A percentile compares a stretch with the other conserved stretches of the same genome.
Conservation (phyloP, 1,140 invertebrate genomes). For the Latrodectus geometricus region DNA sequence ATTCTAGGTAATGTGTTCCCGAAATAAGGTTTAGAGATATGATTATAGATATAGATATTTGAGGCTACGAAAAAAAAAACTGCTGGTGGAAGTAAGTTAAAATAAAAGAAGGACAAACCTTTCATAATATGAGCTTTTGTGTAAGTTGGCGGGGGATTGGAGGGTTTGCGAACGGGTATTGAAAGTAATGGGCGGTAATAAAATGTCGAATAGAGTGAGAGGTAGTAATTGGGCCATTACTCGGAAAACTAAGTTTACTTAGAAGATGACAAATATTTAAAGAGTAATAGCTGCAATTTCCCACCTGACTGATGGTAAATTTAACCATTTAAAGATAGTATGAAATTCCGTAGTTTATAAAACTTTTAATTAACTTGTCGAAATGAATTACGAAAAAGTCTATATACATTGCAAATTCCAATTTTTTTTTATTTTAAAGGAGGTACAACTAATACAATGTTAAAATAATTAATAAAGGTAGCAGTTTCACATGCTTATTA, state of each 20-base stretch:
- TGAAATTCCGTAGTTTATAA: no score
- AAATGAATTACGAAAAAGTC: no score
- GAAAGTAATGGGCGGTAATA: slow-evolving; percentile 43
- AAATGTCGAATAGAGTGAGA: slow-evolving; percentile 35
- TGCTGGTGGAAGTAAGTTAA: neutral
- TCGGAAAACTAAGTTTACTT: neutral
- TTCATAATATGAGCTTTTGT: neutral
- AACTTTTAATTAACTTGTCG: no score
- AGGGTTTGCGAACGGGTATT: neutral
- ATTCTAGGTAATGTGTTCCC: slow-evolving; percentile 10
- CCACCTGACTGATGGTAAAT: no score
- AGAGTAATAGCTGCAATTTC: neutral
- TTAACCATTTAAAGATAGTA: no score
- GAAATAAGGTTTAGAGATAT: slow-evolving; percentile 44
- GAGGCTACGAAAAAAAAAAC: neutral
- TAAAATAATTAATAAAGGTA: no score
- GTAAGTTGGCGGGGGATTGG: neutral
- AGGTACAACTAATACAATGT: no score
- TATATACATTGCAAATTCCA: no score
- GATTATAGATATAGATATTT: slow-evolving; percentile 52
- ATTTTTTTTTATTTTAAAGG: no score
- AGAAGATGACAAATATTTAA: neutral
- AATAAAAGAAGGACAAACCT: neutral
- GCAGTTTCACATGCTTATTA: no score
- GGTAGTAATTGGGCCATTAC: slow-evolving; percentile 29